phyloP scores from a whole-genome alignment of 2,888 invertebrate genomes.

The Hirtodrosophila alboralis region DNA sequence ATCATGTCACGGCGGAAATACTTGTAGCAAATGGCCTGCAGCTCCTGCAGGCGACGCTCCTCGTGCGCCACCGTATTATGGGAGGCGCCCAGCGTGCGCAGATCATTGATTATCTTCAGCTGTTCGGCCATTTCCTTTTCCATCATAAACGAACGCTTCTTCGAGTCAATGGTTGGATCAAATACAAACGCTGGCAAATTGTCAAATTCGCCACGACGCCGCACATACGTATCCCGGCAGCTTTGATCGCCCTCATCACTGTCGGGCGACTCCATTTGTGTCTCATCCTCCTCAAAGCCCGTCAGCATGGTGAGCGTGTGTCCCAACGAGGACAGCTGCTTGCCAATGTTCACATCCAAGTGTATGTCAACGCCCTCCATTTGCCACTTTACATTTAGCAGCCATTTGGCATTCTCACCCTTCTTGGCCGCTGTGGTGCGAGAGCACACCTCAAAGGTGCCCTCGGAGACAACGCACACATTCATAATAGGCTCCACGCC shows the following conservation, averaged over 20 bases:
- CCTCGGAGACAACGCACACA: constrained; percentile 98
- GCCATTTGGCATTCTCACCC: constrained; percentile 97
- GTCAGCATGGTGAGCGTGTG: constrained; percentile 98
- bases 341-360: constrained; percentile 97
- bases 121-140: constrained; percentile 99
- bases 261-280: constrained; percentile 88
- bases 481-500: constrained; percentile 92
- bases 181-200: constrained; percentile 93
- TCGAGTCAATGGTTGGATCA: constrained; percentile 91
- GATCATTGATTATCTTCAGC: constrained; percentile 96
- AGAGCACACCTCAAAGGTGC: constrained; percentile 95
- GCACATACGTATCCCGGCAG: constrained; percentile 85
- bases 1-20: constrained; percentile 97
- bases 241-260: constrained; percentile 91
- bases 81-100: constrained; percentile 94
- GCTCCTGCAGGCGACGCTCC: constrained; percentile 94
- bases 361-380: constrained; percentile 99
- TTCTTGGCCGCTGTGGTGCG: constrained; percentile 94
- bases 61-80: constrained; percentile 96
- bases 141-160: constrained; percentile 94
- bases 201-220: constrained; percentile 89
- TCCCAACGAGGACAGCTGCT: constrained; percentile 96
- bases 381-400: constrained; percentile 98
- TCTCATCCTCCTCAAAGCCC: constrained; percentile 93
- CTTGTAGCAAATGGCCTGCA: constrained; percentile 97